Base-by-base conservation (phyloP, 2,797 vertebrate genomes). In the Gymnoscopelus braueri region DNA sequence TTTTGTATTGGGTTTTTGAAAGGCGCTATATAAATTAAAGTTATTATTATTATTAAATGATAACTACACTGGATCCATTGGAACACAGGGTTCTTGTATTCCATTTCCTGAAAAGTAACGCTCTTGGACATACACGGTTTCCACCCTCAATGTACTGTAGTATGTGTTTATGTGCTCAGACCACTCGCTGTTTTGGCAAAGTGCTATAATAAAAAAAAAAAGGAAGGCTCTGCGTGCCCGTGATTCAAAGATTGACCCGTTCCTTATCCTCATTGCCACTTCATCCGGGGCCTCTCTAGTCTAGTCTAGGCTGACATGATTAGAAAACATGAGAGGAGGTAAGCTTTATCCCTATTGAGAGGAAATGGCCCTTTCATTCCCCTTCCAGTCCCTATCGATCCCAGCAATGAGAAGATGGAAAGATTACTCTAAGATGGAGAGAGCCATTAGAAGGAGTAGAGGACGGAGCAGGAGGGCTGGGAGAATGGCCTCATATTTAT, bases 301-400 rank as follows among this genome's bases (percentile, higher is more conserved):
- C 73, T 82, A 74, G 78, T 85, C 57, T 78, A 19, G 32, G 75
- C 65, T 79, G 82, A 81, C 75, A 77, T 85, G 82, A 85, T 90
- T 84, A 87, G 77, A 87, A 90, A 90, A 86, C 86, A 87, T 84
- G 72, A 89, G 80, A 84, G 23, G 81, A 19, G 84, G 79, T 82
- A 80, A 87, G 80, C 77, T 88, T 86, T 83, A 88, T 87, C 82
- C 85, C 74, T 75, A 79, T 91, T 89, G 75, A 80, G 83, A 87
- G 85, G 84, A 90, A 90, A 89, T 84, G 66, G 87, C 77, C 76
- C 81, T 88, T 89, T 91, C 78, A 86, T 88, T 88, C 72, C 84
- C 74, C 80, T 67, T 23, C 39, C 76, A 89, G 72, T 79, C 82
- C 70, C 66, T 69, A 88, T 91, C 76, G 87, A 90, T 91, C 83